phyloP scores from a whole-genome alignment of 2,113 vertebrate species.

The Felis chaus region DNA sequence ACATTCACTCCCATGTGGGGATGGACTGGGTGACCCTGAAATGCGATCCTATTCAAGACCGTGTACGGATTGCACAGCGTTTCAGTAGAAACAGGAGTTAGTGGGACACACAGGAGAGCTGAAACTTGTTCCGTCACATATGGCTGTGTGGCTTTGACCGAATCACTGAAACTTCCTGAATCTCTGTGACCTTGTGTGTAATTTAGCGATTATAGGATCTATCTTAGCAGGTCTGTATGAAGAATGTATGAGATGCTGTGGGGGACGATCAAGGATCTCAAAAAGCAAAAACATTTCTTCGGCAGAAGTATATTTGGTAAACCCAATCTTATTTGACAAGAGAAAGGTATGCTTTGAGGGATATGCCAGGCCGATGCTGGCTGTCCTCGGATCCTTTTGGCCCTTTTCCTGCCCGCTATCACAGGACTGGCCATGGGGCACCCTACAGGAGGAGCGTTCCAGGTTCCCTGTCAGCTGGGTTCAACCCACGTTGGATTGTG shows the following conservation, averaged over 20 bases:
- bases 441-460: background rate
- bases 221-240: background rate
- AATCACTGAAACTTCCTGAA: background rate
- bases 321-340: background rate
- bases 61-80: background rate
- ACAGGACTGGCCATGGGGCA: background rate
- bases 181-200: background rate
- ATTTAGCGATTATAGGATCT: background rate
- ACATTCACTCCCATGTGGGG: background rate
- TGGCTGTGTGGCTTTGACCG: background rate
- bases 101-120: background rate
- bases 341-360: background rate
- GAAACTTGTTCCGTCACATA: background rate
- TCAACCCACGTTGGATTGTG: background rate
- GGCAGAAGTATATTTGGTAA: background rate
- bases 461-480: background rate
- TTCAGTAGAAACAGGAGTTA: background rate
- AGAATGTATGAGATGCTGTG: background rate
- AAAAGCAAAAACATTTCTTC: background rate
- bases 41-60: background rate
- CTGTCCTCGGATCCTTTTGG: background rate
- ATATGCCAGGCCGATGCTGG: background rate
- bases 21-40: background rate
- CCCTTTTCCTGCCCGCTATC: background rate
- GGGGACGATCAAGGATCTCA: background rate